Evolutionary conservation across 1,140 invertebrate genomes (phyloP), one percentile per base, ranked within the genome.

Genomic region (Drosophila simulans): DNA sequence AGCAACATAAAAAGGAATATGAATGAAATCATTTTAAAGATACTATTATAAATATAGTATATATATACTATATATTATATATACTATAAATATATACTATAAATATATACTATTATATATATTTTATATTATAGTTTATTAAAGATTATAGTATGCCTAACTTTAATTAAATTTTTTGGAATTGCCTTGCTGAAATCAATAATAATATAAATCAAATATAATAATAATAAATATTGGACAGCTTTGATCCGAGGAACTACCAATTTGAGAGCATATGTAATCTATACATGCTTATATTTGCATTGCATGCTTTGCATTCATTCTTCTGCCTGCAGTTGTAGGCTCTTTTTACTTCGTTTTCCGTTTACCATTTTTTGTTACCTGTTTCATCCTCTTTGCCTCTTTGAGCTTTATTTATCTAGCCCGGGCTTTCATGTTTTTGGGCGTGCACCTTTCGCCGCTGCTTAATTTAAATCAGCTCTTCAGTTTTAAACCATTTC

Each of bases 381-480:
- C 63, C 57, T 65, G 57, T 68, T 45, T 69, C 45, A 17, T 37
- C 31, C 60, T 69, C 34, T 43, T 15, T 65, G 1, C 27, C 48
- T 35, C 43, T 70, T 70, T 70, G 52, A 27, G 51, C 43, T 56
- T 69, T 77, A 77, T 77, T 77, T 77, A 77, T 77, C 74, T 77
- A 77, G 60, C 71, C 45, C 20, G 59, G 40, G 46, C 72, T 75
- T 75, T 75, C 53, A 75, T 68, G 73, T 76, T 74, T 74, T 76
- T 58, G 43, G 49, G 5, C 65, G 27, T 56, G 34, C 42, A 17
- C 17, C 48, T 13, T 20, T 27, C 11, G 20, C 35, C 20, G 12
- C 42, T 69, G 35, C 51, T 69, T 77, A 69, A 77, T 76, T 77
- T 77, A 77, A 77, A 77, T 77, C 73, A 77, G 72, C 63, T 77